Evolutionary conservation across 1,140 invertebrate species (phyloP), one percentile per base, ranked within the genome.

Genomic region (Grapholita molesta): DNA sequence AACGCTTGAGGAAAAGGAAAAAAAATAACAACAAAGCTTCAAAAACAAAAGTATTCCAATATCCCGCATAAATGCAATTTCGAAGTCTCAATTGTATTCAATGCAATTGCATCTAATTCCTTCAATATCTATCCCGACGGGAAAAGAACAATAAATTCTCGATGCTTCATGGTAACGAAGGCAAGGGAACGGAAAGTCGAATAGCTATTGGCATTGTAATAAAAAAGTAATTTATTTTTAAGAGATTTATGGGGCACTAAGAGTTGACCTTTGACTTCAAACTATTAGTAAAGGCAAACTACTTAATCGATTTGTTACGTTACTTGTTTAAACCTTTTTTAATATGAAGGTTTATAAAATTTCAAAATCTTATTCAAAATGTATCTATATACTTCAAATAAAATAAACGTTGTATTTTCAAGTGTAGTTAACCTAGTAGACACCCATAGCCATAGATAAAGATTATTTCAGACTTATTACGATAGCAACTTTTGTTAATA

Each of bases 81-180:
- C n/a, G 65, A 70, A 65, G 61, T 57, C 71, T 75, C 72, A 69
- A 76, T 78, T 76, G 75, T 67, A 72, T 70, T 71, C 71, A 72
- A 76, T 80, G 76, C 78, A 80, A 84, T 82, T 79, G 73, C 77
- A 76, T 76, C 71, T 83, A 83, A 84, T 83, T 84, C 71, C 77
- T 67, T 69, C 57, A 35, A 57, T 71, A 79, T 79, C 71, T 72
- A 71, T 73, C 66, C 68, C 64, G 73, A 75, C 69, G 68, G 66
- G 12, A 35, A 70, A 61, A 65, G 64, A 69, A 80, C 25, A 69
- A 69, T 72, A 69, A 73, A 28, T 64, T 67, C 67, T 21, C 65
- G 24, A 70, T 70, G 65, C 65, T 28, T 38, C 21, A 66, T 64
- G 23, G 33, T 70, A 70, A 70, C 64, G 64, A 70, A 35, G 23